Conservation (phyloP, 2,888 invertebrate genomes). For the Drosophila rubida region DNA sequence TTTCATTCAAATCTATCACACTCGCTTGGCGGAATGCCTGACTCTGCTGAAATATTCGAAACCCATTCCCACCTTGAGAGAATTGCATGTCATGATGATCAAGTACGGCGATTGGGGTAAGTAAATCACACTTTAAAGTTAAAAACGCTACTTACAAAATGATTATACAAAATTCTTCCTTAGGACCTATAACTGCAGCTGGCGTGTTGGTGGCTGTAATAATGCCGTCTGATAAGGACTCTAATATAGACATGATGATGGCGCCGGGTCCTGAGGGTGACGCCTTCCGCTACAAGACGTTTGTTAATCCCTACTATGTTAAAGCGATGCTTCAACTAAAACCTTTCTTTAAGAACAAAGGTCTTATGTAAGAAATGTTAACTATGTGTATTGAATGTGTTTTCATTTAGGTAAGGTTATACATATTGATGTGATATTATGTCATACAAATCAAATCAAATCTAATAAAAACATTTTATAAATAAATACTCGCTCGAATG, state of each 20-base stretch:
- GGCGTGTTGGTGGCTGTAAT: constrained; percentile 58
- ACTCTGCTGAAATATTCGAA: constrained; percentile 73
- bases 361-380: constrained; percentile 44
- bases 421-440: constrained; percentile 4
- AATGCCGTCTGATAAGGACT: constrained; percentile 74
- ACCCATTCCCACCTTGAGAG: constrained; percentile 68
- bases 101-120: constrained; percentile 78
- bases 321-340: constrained; percentile 73
- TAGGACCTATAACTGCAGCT: constrained; percentile 66
- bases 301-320: constrained; percentile 68
- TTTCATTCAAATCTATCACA: constrained; percentile 78
- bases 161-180: not conserved
- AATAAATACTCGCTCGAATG: not conserved
- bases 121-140: constrained; percentile 13
- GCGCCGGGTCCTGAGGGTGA: constrained; percentile 65
- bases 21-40: constrained; percentile 71
- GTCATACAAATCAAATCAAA: constrained; percentile 8
- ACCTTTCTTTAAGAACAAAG: constrained; percentile 80
- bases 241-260: constrained; percentile 70
- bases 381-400: not conserved
- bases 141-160: accelerated
- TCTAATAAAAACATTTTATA: not conserved
- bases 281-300: constrained; percentile 54
- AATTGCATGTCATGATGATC: constrained; percentile 73
- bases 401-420: not conserved